Conservation (phyloP, 2,888 invertebrate species). For the Drosophila merina region DNA sequence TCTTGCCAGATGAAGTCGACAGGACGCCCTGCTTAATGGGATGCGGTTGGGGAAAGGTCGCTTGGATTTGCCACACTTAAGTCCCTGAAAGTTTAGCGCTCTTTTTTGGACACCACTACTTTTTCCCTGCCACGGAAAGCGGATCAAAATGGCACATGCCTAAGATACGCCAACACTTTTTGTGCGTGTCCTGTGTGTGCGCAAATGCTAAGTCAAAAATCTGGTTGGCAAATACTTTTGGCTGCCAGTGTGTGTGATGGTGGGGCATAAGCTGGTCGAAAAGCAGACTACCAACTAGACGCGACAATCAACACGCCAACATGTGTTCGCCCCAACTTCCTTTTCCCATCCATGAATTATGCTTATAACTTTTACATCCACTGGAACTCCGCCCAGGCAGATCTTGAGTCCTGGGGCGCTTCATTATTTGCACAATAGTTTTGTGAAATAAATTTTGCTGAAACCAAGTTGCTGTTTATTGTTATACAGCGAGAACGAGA, state of each 20-base stretch:
- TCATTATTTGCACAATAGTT: slow-evolving; percentile 72
- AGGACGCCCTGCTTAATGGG: slow-evolving; percentile 40
- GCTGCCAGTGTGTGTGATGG: slow-evolving; percentile 40
- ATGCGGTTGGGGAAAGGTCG: slow-evolving; percentile 39
- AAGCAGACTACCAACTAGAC: slow-evolving; percentile 44
- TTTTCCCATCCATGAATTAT: slow-evolving; percentile 37
- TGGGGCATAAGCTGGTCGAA: slow-evolving; percentile 53
- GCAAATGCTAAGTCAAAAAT: slow-evolving; percentile 74
- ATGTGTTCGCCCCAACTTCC: slow-evolving; percentile 47
- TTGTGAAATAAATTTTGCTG: slow-evolving; percentile 61
- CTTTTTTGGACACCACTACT: slow-evolving; percentile 17
- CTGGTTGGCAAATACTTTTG: slow-evolving; percentile 73
- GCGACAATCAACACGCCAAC: slow-evolving; percentile 73
- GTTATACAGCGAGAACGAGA: slow-evolving; percentile 48
- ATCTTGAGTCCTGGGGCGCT: slow-evolving; percentile 22
- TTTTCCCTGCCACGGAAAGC: slow-evolving; percentile 29
- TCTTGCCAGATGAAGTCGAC: slow-evolving; percentile 49
- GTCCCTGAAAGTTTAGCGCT: slow-evolving; percentile 11
- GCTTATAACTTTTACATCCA: slow-evolving; percentile 48
- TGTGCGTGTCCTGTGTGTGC: slow-evolving; percentile 8
- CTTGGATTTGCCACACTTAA: slow-evolving; percentile 36
- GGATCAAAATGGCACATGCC: slow-evolving; percentile 37
- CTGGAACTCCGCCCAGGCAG: slow-evolving; percentile 2
- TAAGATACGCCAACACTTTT: slow-evolving; percentile 13
- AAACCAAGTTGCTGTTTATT: slow-evolving; percentile 63